A percentile compares a stretch with the other conserved stretches of the same genome.
These are phyloP conservation scores for Butorides virescens DNA, from an alignment of 2,113 vertebrate genomes.

Conservation along the genomic window DNA sequence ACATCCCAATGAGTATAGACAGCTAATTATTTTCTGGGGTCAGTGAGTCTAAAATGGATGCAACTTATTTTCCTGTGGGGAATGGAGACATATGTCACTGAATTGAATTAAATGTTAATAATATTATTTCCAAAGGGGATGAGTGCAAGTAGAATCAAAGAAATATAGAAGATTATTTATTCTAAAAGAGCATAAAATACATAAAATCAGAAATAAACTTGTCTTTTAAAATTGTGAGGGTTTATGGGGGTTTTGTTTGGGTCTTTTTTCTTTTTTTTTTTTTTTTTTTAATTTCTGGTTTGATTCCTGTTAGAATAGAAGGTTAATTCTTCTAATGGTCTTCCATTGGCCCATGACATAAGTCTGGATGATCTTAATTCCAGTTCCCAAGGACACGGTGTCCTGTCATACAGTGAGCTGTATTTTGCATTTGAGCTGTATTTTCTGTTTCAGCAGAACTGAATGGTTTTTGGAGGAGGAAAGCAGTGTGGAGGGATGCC, in stretches of 20 bases:
- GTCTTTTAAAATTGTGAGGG: not conserved
- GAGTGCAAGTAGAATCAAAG: not conserved
- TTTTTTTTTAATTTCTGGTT: not conserved
- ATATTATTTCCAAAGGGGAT: not conserved
- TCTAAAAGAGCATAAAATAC: not conserved
- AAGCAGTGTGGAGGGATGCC: not conserved
- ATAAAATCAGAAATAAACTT: not conserved
- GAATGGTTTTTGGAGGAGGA: not conserved
- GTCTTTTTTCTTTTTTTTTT: not conserved
- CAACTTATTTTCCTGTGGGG: not conserved
- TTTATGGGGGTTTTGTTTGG: not conserved
- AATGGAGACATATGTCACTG: not conserved
- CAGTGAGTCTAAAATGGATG: not conserved
- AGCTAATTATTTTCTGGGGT: not conserved
- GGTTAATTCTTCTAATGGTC: constrained; percentile 35
- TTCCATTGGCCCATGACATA: not conserved
- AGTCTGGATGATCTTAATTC: not conserved
- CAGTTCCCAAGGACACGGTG: not conserved
- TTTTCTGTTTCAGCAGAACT: not conserved
- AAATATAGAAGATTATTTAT: not conserved
- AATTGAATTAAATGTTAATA: not conserved
- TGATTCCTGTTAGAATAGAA: not conserved
- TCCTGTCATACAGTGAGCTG: not conserved
- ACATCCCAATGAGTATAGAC: not conserved
- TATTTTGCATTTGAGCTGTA: not conserved